Evolutionary conservation across 2,888 invertebrate genomes (phyloP), one percentile per base, ranked within the genome.

Genomic region (Physocephala rufipes): DNA sequence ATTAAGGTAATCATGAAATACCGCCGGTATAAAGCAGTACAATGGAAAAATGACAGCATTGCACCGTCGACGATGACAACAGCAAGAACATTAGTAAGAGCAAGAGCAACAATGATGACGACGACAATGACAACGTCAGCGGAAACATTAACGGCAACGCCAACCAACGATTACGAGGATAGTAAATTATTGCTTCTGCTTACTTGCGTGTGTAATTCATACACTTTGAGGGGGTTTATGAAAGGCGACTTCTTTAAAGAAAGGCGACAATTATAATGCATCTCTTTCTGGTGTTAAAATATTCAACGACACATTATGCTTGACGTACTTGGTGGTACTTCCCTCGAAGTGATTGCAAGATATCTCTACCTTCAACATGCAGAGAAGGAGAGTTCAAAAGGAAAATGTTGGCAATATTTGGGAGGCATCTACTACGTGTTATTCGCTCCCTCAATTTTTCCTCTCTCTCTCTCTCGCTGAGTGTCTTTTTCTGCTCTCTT

Each of bases 281-380:
- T 73, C 70, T 67, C 71, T 36, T 67, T 74, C 72, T 58, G 24
- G 24, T 72, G 65, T 45, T 47, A 47, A 49, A 53, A 47, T 13
- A 70, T 59, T 43, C 58, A 26, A 47, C 28, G 36, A 36, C 36
- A 36, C 9, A 7, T 36, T 36, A 4, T 36, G 36, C 36, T 7
- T 36, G 9, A 4, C 9, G 5, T 4, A 7, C 4, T 36, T 36
- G 5, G 36, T 4, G 9, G 36, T 4, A 36, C 36, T 36, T 36
- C 36, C 36, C 36, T 36, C 36, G 36, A 36, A 36, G 9, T 4
- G 36, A 36, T 36, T 4, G 36, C 36, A 4, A 7, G 36, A 36
- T 9, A n/a, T n/a, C n/a, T n/a, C n/a, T n/a, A n/a, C n/a, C n/a
- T n/a, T n/a, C n/a, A n/a, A n/a, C n/a, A n/a, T n/a, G n/a, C n/a